Base-by-base conservation (phyloP, 2,888 invertebrate species). In the Lacanobia oleracea region DNA sequence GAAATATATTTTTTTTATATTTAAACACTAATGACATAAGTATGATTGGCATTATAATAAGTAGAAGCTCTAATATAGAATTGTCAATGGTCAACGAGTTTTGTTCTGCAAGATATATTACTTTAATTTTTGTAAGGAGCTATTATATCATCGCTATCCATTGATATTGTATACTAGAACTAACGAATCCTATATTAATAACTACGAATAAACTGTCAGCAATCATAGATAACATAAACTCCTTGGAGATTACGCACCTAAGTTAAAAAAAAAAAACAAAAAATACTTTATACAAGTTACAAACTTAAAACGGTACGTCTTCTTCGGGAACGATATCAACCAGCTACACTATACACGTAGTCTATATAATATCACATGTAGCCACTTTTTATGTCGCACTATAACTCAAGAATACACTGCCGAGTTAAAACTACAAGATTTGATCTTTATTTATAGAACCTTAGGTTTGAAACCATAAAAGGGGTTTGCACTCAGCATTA, bases 351-450 rank as follows among this genome's bases (percentile, higher is more conserved):
- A 57, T 53, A 27, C 62, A 48, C 21, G 12, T 56, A 79, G 63
- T 74, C 37, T 75, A 69, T 79, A 63, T 77, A 74, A 79, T 83
- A 80, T 80, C 79, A 80, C 79, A 80, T 66, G 37, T 67, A 45
- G 43, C 67, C 53, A 48, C 48, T 62, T 66, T 51, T 33, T 73
- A 57, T 62, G 51, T 73, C 75, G 73, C 43, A 56, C 12, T 43
- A 14, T 43, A 43, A 14, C 0, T 43, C 43, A 14, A 12, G 43
- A n/a, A 9, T 16, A n/a, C 48, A 67, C 40, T 67, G 50, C 43
- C 40, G 10, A 16, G 9, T 1, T 12, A 10, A 43, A 43, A 43
- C 43, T 14, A 14, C 14, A 4, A 16, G 6, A 43, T 40, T 40
- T 40, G 40, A 1, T 40, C 40, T 10, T 40, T 12, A 40, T 14